Percentiles rank a stretch among this genome's conserved stretches.
Conservation (phyloP, 1,140 invertebrate species). For the Pseudomyrmex cubaensis region DNA sequence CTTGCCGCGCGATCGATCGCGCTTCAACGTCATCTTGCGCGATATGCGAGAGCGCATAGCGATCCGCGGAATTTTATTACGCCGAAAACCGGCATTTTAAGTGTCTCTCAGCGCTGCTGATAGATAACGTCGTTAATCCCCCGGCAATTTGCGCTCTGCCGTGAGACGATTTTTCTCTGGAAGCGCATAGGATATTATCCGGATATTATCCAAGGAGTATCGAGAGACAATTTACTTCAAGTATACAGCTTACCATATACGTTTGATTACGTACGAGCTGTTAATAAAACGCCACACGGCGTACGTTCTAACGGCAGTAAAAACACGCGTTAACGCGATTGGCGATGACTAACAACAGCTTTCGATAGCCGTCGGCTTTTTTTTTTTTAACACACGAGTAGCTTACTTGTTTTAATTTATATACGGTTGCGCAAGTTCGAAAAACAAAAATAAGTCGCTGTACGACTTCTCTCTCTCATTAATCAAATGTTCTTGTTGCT, state of each 20-base stretch:
- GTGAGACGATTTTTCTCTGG: neutral
- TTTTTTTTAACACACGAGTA: too few species aligned
- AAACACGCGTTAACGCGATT: neutral
- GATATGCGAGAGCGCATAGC: neutral
- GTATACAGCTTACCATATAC: too few species aligned
- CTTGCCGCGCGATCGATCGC: conserved; percentile 40
- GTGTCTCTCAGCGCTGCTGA: too few species aligned
- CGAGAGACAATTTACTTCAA: neutral
- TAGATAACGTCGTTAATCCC: too few species aligned
- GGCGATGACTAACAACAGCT: neutral
- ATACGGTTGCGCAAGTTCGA: too few species aligned
- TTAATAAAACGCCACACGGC: conserved; percentile 4
- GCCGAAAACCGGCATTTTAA: neutral
- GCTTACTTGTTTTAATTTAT: conserved; percentile 1
- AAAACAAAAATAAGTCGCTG: neutral
- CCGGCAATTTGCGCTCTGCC: neutral
- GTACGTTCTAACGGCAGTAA: neutral
- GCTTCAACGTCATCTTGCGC: conserved; percentile 12
- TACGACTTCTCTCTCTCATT: neutral
- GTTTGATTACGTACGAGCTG: neutral
- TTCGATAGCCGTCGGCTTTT: too few species aligned
- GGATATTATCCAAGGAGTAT: neutral
- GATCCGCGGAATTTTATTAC: conserved; percentile 4
- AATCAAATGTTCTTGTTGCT: neutral
- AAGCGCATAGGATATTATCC: neutral